Evolutionary conservation across 2,888 invertebrate species (phyloP).

Genomic region (Cephus rjabovi): DNA sequence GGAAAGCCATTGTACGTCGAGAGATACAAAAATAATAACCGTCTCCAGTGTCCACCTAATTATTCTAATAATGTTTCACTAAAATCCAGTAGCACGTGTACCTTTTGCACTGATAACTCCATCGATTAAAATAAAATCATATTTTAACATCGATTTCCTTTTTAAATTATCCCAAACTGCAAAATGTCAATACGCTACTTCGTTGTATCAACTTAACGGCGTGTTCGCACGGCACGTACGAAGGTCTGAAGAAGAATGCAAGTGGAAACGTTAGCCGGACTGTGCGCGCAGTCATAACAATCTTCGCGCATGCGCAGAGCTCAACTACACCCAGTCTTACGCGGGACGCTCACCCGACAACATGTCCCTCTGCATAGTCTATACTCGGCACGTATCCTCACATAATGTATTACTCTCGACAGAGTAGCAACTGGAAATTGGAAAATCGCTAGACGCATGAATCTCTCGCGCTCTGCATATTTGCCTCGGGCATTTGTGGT

Average conservation of each 20-base stretch:
- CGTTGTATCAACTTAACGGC: not conserved
- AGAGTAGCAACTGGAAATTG: not conserved
- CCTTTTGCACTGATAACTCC: not conserved
- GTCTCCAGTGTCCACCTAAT: not conserved
- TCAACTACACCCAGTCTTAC: not conserved
- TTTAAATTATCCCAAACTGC: not conserved
- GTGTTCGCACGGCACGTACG: not conserved
- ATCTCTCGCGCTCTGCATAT: not conserved
- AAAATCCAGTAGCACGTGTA: not conserved
- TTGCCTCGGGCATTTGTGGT: not conserved
- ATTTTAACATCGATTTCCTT: not conserved
- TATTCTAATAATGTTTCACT: not conserved
- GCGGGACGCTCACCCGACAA: not conserved
- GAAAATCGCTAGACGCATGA: not conserved
- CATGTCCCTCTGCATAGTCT: not conserved
- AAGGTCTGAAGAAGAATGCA: not conserved
- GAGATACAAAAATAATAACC: not conserved
- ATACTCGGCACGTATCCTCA: not conserved
- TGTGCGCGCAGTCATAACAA: not conserved
- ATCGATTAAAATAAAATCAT: not conserved
- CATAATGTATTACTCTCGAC: not conserved
- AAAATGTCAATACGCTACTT: not conserved
- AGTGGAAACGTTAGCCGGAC: not conserved
- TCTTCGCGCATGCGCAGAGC: not conserved
- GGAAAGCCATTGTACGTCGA: not conserved